Evolutionary conservation across 53 echinoderm and acorn worm genomes (phyloP).

Genomic region (Echinometra lucunter): DNA sequence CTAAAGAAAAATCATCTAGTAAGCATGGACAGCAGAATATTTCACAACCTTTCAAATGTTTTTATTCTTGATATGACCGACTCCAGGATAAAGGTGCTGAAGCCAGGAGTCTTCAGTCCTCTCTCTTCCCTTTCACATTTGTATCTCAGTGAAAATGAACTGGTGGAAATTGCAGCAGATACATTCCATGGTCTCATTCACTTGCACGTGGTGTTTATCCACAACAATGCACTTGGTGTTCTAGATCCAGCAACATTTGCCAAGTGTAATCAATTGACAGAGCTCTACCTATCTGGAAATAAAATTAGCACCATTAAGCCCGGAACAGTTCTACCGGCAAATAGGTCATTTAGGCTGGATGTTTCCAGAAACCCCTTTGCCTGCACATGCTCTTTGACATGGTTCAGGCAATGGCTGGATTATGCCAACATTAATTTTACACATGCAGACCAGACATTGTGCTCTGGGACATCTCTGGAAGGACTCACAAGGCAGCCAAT

Average conservation of each 20-base stretch:
- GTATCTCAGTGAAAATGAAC: background rate
- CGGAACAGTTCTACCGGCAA: background rate
- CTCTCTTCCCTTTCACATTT: background rate
- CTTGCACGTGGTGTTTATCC: background rate
- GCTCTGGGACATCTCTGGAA: background rate
- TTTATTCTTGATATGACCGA: background rate
- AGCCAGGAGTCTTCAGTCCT: background rate
- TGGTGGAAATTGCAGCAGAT: background rate
- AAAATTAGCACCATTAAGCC: conserved; percentile 6
- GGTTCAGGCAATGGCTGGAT: background rate
- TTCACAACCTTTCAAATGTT: background rate
- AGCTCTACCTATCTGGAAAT: conserved; percentile 1
- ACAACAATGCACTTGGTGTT: background rate
- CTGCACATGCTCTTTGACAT: background rate
- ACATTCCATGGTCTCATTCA: background rate
- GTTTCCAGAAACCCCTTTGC: background rate
- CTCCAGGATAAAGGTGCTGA: background rate
- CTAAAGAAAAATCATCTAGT: background rate
- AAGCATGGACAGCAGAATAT: background rate
- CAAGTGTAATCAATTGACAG: background rate
- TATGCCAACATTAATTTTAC: background rate
- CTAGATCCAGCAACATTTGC: background rate
- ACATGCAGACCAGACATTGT: background rate
- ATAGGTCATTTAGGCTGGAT: background rate
- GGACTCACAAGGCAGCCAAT: background rate